Percentiles rank a stretch among this genome's conserved stretches.
These are phyloP conservation scores for Gallinago media DNA, from an alignment of 2,113 vertebrate genomes.

Conservation along the genomic window DNA sequence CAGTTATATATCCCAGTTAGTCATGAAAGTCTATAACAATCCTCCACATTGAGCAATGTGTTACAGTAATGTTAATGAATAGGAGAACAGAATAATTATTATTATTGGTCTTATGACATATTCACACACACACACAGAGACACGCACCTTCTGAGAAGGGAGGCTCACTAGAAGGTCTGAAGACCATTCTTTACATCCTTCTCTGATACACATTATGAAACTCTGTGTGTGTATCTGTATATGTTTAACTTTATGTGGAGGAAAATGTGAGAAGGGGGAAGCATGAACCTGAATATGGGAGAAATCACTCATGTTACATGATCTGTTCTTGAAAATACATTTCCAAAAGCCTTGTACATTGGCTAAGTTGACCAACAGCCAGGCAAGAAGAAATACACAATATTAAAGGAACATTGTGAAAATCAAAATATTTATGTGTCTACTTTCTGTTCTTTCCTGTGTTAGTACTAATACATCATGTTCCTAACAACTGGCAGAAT, in stretches of 20 bases:
- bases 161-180: background rate
- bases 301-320: background rate
- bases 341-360: background rate
- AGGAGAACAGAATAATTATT: background rate
- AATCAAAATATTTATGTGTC: background rate
- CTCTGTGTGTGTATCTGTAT: background rate
- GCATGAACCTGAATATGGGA: background rate
- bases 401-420: background rate
- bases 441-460: background rate
- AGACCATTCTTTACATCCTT: constrained; percentile 35
- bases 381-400: background rate
- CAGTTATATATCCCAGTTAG: background rate
- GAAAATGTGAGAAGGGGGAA: constrained; percentile 2
- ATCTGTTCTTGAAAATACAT: background rate
- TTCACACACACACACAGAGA: background rate
- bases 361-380: background rate
- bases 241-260: background rate
- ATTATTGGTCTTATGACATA: background rate
- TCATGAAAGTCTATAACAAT: background rate
- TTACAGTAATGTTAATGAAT: background rate
- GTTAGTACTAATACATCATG: background rate
- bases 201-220: constrained; percentile 12
- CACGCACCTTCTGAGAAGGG: background rate
- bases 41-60: background rate
- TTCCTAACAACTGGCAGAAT: background rate